A percentile compares a stretch with the other conserved stretches of the same genome.
Evolutionary conservation across 2,888 invertebrate genomes (phyloP).

Genomic region (Peribatodes rhomboidaria): DNA sequence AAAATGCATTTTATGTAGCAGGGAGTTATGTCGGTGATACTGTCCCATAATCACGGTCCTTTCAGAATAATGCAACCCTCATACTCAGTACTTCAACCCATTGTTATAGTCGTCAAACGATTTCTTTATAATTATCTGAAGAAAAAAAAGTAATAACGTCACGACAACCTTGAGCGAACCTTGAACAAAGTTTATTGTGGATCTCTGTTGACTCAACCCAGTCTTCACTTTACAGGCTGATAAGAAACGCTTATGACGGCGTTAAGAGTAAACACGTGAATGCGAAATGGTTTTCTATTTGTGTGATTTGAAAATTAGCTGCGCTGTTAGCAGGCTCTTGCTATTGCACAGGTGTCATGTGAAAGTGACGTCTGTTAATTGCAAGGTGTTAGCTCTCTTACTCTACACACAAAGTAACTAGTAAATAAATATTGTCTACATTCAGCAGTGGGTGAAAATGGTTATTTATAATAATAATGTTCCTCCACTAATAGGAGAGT

Average conservation of each 20-base stretch:
- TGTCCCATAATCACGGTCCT: too few relatives aligned
- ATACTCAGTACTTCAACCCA: too few relatives aligned
- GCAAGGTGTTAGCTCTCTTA: not conserved
- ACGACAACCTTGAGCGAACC: constrained; percentile 4
- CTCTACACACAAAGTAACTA: not conserved
- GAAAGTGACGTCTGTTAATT: constrained; percentile 24
- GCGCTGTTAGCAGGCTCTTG: constrained; percentile 24
- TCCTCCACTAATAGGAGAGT: too few relatives aligned
- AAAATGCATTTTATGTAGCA: too few relatives aligned
- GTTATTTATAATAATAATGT: too few relatives aligned
- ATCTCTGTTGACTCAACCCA: constrained; percentile 27
- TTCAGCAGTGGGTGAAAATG: not conserved
- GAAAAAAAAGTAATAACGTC: too few relatives aligned
- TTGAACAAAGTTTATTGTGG: constrained; percentile 4
- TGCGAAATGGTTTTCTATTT: constrained; percentile 25
- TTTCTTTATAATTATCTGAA: too few relatives aligned
- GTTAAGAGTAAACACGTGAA: constrained; percentile 23
- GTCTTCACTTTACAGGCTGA: constrained; percentile 23
- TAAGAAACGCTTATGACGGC: constrained; percentile 43
- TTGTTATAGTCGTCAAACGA: too few relatives aligned
- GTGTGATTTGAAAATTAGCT: constrained; percentile 25
- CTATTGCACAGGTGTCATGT: constrained; percentile 23
- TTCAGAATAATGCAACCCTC: too few relatives aligned
- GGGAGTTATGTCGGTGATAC: too few relatives aligned
- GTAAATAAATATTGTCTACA: too few relatives aligned